Evolutionary conservation across 2,888 invertebrate genomes (phyloP).

Genomic region (Leucoptera coffeella): DNA sequence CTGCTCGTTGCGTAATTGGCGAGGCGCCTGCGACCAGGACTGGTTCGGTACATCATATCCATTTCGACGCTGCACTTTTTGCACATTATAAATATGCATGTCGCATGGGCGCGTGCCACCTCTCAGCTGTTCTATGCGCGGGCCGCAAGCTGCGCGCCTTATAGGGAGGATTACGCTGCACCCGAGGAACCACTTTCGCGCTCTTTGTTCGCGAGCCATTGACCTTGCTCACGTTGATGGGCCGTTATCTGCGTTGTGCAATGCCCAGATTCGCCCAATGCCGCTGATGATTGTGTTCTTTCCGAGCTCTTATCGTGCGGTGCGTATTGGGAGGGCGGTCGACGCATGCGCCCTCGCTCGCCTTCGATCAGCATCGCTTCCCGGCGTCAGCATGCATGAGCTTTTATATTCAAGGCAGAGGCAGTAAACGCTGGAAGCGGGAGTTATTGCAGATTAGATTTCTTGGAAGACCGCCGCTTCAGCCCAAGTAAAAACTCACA

Average conservation of each 20-base stretch:
- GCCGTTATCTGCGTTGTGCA: constrained; percentile 1
- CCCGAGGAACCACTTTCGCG: constrained; percentile 48
- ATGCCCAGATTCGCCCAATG: too few relatives aligned
- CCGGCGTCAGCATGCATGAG: too few relatives aligned
- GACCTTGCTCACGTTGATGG: constrained; percentile 19
- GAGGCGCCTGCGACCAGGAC: constrained; percentile 29
- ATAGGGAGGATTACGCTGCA: constrained; percentile 49
- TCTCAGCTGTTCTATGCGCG: constrained; percentile 49
- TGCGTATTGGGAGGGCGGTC: too few relatives aligned
- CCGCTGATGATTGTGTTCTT: too few relatives aligned
- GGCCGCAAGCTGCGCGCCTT: constrained; percentile 42
- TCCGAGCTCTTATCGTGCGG: too few relatives aligned
- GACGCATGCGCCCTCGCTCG: too few relatives aligned
- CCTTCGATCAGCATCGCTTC: too few relatives aligned
- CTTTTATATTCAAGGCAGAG: neutral
- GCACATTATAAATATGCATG: constrained; percentile 41
- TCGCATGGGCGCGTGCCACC: constrained; percentile 33
- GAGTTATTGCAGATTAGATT: constrained; percentile 1
- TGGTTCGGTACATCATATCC: constrained; percentile 30
- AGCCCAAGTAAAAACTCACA: too few relatives aligned
- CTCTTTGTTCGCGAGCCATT: constrained; percentile 44
- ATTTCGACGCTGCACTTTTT: constrained; percentile 37
- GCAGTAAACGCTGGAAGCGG: neutral
- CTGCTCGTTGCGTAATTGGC: constrained; percentile 19
- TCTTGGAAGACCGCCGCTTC: neutral